Evolutionary conservation across 2,888 invertebrate genomes (phyloP).

Genomic region (Priocnemis perturbator): DNA sequence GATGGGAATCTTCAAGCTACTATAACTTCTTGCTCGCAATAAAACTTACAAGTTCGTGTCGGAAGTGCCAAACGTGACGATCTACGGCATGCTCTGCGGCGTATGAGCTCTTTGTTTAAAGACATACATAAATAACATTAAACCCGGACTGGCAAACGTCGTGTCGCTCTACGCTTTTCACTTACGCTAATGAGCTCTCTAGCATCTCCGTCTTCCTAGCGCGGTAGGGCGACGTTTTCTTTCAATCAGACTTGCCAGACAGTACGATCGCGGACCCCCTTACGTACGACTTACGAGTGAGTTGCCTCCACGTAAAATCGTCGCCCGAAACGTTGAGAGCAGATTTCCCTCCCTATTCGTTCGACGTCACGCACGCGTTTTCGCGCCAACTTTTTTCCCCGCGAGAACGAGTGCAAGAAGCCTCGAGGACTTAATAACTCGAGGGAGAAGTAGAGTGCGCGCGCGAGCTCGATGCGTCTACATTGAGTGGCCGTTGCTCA

Average conservation of each 20-base stretch:
- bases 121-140: too few species aligned
- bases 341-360: background rate
- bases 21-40: slow-evolving; percentile 5
- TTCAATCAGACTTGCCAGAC: slow-evolving; percentile 36
- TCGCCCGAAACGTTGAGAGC: background rate
- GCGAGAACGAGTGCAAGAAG: slow-evolving; percentile 3
- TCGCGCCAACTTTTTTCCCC: too few species aligned
- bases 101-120: too few species aligned
- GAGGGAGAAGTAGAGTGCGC: slow-evolving; percentile 27
- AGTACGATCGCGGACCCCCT: slow-evolving; percentile 18
- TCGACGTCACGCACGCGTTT: background rate
- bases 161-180: slow-evolving; percentile 25
- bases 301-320: too few species aligned
- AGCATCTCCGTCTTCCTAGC: slow-evolving; percentile 18
- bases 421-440: slow-evolving; percentile 51
- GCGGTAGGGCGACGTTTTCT: slow-evolving; percentile 8
- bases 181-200: slow-evolving; percentile 49
- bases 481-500: slow-evolving; percentile 36
- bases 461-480: slow-evolving; percentile 13
- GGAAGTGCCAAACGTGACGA: too few species aligned
- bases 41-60: too few species aligned
- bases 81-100: too few species aligned
- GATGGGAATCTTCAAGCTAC: slow-evolving; percentile 23
- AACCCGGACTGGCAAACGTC: too few species aligned
- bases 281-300: too few species aligned